Base-by-base conservation (phyloP, 2,113 vertebrate species). In the Microtus ochrogaster region DNA sequence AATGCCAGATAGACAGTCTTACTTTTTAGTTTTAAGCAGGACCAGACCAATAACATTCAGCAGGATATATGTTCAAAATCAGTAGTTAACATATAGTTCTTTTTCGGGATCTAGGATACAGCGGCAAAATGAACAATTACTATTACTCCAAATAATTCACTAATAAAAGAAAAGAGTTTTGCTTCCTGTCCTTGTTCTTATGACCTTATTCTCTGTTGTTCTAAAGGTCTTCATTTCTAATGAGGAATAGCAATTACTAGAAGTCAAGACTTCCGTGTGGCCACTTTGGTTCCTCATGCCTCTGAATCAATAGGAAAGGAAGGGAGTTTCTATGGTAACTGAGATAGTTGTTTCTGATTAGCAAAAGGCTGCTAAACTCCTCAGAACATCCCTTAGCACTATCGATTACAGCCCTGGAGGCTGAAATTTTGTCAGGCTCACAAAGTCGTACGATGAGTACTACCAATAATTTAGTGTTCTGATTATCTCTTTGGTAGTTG, bases 401-500 rank as follows among this genome's bases (percentile, higher is more conserved):
- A 68, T 61, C 24, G 16, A 87, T 82, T 49, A 28, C 47, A 77
- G 19, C 19, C 83, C 49, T 91, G 33, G 28, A 49, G 44, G 30
- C 68, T 94, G 77, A 81, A 94, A 73, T 61, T 72, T 72, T 72
- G 16, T 87, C 84, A 73, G 85, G 47, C 65, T 72, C 65, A 81
- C 47, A 70, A 47, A 72, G 13, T 79, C 22, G 10, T 82, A 47
- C 63, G 30, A 44, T 4, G 30, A 94, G 76, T 44, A 61, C n/a
- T 61, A 94, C 65, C 72, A 49, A 94, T 39, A n/a, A 49, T 10
- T 19, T 10, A 79, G 21, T 92, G 91, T 14, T 95, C 49, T 87
- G n/a, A 90, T 86, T 61, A 24, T 44, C 77, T 6, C 17, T 82
- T 91, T 93, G 41, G 7, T 52, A 47, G 26, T 9, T 63, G 39